A percentile compares a stretch with the other conserved stretches of the same genome.
Conservation (phyloP, 2,888 invertebrate species). For the Ariolimax columbianus region DNA sequence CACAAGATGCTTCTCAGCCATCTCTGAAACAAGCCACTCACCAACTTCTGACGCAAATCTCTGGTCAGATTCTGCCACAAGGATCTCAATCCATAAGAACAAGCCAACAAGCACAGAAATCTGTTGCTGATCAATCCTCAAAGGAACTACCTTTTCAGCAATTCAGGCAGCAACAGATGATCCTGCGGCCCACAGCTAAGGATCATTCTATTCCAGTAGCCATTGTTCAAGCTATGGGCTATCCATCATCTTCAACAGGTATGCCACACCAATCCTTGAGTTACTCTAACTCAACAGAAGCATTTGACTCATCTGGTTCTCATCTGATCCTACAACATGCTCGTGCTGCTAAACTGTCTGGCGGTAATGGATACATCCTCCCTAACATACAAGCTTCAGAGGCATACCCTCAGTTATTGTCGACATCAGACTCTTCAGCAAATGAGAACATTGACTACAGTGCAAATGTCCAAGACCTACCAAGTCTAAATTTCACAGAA, state of each 20-base stretch:
- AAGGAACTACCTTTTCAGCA: background rate
- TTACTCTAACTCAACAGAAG: background rate
- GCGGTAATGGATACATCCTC: background rate
- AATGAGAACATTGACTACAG: slow-evolving; percentile 14
- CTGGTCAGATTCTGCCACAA: background rate
- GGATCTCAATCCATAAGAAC: background rate
- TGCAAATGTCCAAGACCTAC: slow-evolving; percentile 11
- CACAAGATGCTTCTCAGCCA: background rate
- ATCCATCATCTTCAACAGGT: background rate
- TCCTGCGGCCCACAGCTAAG: background rate
- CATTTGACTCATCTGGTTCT: background rate
- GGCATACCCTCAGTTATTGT: background rate
- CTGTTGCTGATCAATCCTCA: background rate
- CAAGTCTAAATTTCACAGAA: slow-evolving; percentile 15
- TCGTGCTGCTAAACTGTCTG: background rate
- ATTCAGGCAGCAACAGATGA: background rate
- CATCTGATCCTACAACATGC: background rate
- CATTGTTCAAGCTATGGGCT: too few relatives aligned
- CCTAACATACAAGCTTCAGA: background rate
- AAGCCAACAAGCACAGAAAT: background rate
- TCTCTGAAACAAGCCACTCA: background rate
- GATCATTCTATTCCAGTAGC: background rate
- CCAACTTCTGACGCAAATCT: background rate
- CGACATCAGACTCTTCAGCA: background rate
- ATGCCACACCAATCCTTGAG: background rate